These are phyloP conservation scores for Vimba vimba DNA, from an alignment of 2,113 vertebrate genomes.

Conservation along the genomic window DNA sequence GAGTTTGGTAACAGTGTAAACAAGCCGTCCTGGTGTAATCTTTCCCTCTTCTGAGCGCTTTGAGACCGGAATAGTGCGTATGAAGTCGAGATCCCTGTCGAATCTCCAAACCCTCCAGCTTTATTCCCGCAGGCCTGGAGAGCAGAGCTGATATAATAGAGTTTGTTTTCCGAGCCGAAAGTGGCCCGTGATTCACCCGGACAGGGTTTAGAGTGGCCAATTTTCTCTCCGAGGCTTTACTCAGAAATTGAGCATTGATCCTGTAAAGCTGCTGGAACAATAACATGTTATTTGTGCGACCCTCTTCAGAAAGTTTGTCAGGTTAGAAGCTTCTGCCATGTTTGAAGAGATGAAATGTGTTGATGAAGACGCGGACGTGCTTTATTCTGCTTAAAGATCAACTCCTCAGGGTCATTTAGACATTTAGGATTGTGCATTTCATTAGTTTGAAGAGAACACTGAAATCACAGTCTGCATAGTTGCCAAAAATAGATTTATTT, in stretches of 20 bases:
- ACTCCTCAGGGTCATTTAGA: not conserved
- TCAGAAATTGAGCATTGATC: slow-evolving; percentile 4
- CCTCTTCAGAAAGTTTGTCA: not conserved
- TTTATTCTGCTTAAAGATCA: not conserved
- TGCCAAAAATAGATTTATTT: not conserved
- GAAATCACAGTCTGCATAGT: not conserved
- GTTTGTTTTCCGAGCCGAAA: slow-evolving; percentile 36
- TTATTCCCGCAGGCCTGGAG: not conserved
- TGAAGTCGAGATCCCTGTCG: not conserved
- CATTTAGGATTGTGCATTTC: not conserved
- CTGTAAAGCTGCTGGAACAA: slow-evolving; percentile 31
- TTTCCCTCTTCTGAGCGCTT: not conserved
- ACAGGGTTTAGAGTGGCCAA: slow-evolving; percentile 7
- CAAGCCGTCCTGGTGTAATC: not conserved
- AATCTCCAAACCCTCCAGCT: too few relatives aligned
- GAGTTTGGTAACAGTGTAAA: not conserved
- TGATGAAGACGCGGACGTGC: not conserved
- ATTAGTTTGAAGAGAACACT: too few relatives aligned
- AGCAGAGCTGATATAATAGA: slow-evolving; percentile 16
- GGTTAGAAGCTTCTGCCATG: not conserved
- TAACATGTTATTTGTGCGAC: slow-evolving; percentile 17
- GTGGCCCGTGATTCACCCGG: not conserved
- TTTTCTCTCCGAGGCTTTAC: slow-evolving; percentile 3
- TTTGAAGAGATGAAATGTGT: not conserved
- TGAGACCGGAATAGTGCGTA: not conserved